Evolutionary conservation across 1,140 invertebrate genomes (phyloP), one percentile per base, ranked within the genome.

Genomic region (Drosophila ambigua): DNA sequence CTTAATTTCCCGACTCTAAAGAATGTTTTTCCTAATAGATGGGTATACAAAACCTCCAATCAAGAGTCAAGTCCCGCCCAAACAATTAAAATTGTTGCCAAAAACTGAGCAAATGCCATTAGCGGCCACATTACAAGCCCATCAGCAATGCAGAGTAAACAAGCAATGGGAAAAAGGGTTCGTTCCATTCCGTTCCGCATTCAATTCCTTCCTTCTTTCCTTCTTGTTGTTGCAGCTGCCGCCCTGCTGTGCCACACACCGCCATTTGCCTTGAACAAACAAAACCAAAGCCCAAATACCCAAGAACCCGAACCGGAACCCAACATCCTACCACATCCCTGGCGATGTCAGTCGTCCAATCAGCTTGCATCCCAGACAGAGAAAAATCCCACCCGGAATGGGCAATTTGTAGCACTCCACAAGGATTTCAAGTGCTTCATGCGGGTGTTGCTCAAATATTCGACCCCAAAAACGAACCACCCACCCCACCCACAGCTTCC

Each of bases 151-250:
- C 55, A 53, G 60, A 60, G 51, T 57, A 65, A 88, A 79, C 72
- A 88, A 87, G 71, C 77, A 83, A 52, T 39, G 35, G 31, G 53
- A n/a, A 71, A 81, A 75, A 65, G 75, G 72, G 76, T 81, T 51
- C 28, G 66, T n/a, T 43, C 39, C 44, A 20, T 44, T 26, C 31
- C 23, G n/a, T 46, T 49, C 39, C 28, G 44, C 20, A 46, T 26
- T 16, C 46, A 15, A 23, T 45, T n/a, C 15, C 54, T 45, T n/a
- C 20, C 54, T 24, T 24, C 3, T 4, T 39, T 53, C 51, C 43
- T 51, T 39, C 44, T 51, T 90, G 79, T 91, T 91, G 71, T 91
- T 91, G 81, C 89, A 91, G 89, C 89, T 91, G 89, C 81, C 78
- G 60, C 76, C 79, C 65, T 63, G 79, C 83, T 80, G 83, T 57